Evolutionary conservation across 1,140 invertebrate genomes (phyloP), one percentile per base, ranked within the genome.

Genomic region (Halictus rubicundus): DNA sequence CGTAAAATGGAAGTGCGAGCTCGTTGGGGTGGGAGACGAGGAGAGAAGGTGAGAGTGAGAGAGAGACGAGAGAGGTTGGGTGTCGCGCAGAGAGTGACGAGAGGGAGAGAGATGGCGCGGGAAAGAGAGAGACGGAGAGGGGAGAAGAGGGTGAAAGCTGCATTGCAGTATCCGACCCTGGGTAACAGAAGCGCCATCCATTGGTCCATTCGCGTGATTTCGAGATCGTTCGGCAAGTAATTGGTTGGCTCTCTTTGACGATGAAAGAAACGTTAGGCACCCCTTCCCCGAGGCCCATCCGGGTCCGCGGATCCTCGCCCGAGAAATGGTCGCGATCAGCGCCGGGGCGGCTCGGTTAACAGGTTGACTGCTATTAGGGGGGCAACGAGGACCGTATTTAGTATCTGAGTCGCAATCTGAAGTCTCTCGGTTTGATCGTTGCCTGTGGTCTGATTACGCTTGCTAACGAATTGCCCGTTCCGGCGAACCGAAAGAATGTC

Each of bases 131-230:
- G 19, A 57, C 46, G 49, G 66, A 83, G 76, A 86, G 23, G 63
- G 68, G 65, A 59, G 59, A 81, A 80, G 74, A 60, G 83, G 83
- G 80, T 65, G 71, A 82, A 76, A 85, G 85, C 85, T 86, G 85
- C 85, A 86, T 86, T 86, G 85, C 85, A 86, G 85, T 86, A 86
- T 39, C 84, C 84, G 68, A 86, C 54, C 77, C 76, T 77, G 72
- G 77, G 61, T 83, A 86, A 86, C 80, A 61, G 68, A 80, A 83
- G 83, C 84, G 78, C 84, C 84, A 80, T 86, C 84, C 78, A 75
- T 80, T 72, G 76, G 77, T 68, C 52, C 46, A 74, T 61, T 49
- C 60, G 64, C 59, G 83, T 70, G 82, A 81, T 84, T 81, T 68
- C 27, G 60, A 46, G 39, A 81, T 78, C 73, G 69, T 82, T 76